These are phyloP conservation scores for Tichodroma muraria DNA, from an alignment of 2,113 vertebrate genomes.

Conservation along the genomic window DNA sequence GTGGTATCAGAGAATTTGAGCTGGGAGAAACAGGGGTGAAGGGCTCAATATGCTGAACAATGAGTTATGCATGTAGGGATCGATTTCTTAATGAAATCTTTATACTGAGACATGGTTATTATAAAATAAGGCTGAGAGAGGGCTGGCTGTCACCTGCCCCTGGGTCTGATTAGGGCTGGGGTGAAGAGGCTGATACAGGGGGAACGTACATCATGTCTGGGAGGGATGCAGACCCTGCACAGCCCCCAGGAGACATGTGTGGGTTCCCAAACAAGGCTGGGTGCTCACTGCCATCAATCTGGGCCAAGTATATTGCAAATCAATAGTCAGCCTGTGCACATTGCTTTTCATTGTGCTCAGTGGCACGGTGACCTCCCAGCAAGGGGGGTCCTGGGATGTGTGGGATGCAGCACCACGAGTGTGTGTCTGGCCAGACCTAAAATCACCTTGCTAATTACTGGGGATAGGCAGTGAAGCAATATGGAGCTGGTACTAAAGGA, in stretches of 20 bases:
- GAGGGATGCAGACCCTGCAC: not conserved
- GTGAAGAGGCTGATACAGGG: not conserved
- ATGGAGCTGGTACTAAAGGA: not conserved
- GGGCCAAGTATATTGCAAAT: constrained; percentile 27
- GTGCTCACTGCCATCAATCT: not conserved
- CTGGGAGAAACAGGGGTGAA: not conserved
- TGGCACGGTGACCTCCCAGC: not conserved
- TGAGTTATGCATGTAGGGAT: constrained; percentile 4
- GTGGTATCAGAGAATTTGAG: not conserved
- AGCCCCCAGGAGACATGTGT: not conserved
- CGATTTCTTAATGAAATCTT: constrained; percentile 42
- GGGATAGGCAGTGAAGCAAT: not conserved
- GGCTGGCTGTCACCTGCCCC: not conserved
- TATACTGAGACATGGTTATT: not conserved
- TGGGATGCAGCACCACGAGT: not conserved
- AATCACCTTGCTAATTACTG: not conserved
- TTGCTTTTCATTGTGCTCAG: not conserved
- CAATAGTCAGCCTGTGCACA: not conserved
- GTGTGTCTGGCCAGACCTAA: not conserved
- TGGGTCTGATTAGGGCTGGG: not conserved
- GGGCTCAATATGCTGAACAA: not conserved
- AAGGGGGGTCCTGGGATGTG: not conserved
- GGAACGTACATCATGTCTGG: constrained; percentile 12
- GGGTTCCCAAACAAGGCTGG: not conserved
- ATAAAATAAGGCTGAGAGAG: not conserved